These are phyloP conservation scores for Gasterosteus nipponicus DNA, from an alignment of 2,113 vertebrate species.

Conservation along the genomic window DNA sequence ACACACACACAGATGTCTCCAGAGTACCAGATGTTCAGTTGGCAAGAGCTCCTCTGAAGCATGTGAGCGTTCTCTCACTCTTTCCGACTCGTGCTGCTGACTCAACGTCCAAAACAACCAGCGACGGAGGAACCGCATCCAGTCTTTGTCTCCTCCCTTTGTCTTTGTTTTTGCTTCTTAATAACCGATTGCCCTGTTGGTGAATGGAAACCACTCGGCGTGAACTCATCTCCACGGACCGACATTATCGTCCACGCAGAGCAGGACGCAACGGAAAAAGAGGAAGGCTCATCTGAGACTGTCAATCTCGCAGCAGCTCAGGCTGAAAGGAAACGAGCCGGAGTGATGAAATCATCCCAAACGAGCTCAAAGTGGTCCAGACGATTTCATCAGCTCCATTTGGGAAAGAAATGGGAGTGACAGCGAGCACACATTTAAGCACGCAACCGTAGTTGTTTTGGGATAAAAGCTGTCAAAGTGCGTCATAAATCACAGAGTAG, in stretches of 20 bases:
- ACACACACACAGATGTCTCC: slow-evolving; percentile 56
- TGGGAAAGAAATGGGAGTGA: not conserved
- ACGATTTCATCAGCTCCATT: not conserved
- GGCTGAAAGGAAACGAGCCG: not conserved
- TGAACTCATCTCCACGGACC: too few species aligned
- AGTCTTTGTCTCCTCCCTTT: not conserved
- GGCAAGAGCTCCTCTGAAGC: slow-evolving; percentile 43
- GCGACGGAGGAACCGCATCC: slow-evolving; percentile 31
- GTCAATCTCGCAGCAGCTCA: not conserved
- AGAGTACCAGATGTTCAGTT: slow-evolving; percentile 73
- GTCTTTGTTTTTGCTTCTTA: not conserved
- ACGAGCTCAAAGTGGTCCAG: not conserved
- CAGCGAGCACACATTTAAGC: not conserved
- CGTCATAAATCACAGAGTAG: not conserved
- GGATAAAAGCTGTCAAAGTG: too few species aligned
- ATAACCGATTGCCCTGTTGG: not conserved
- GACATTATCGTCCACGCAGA: not conserved
- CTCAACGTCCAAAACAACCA: slow-evolving; percentile 41
- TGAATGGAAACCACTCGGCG: too few species aligned
- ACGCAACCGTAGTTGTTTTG: not conserved
- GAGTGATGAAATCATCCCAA: not conserved
- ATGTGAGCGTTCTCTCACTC: slow-evolving; percentile 62
- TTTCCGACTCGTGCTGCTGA: slow-evolving; percentile 59
- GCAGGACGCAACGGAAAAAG: not conserved
- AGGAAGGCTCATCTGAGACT: not conserved